phyloP scores from a whole-genome alignment of 2,797 vertebrate genomes.

The Myripristis murdjan region DNA sequence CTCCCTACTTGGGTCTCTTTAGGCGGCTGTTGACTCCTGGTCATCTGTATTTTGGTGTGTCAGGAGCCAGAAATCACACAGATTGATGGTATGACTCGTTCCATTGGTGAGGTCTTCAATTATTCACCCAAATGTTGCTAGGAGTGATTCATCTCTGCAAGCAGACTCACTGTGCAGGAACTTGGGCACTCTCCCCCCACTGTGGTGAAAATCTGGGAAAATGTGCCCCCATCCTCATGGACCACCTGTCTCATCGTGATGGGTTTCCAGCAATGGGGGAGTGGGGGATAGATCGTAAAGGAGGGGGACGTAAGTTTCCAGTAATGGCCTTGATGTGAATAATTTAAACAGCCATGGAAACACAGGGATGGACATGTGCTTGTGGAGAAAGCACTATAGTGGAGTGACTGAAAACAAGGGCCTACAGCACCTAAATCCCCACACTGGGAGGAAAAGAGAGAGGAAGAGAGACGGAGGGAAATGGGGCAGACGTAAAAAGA shows the following conservation, averaged over 20 bases:
- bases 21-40: constrained; percentile 39
- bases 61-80: constrained; percentile 53
- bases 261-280: constrained; percentile 52
- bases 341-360: constrained; percentile 78
- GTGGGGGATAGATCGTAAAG: constrained; percentile 34
- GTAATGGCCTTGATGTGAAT: constrained; percentile 80
- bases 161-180: constrained; percentile 40
- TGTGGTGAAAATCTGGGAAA: constrained; percentile 41
- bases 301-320: constrained; percentile 31
- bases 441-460: constrained; percentile 27
- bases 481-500: constrained; percentile 19
- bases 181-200: constrained; percentile 35
- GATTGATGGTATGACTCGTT: constrained; percentile 50
- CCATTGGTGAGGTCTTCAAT: constrained; percentile 63
- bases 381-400: constrained; percentile 61
- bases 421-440: constrained; percentile 33
- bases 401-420: constrained; percentile 65
- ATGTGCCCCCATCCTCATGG: constrained; percentile 39
- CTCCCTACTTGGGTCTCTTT: neutral
- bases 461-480: neutral
- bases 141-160: constrained; percentile 62
- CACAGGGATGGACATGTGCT: constrained; percentile 61
- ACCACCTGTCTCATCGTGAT: constrained; percentile 72
- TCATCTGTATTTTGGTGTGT: constrained; percentile 39
- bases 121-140: constrained; percentile 68